These are phyloP conservation scores for Glyphotaelius pellucidus DNA, from an alignment of 2,888 invertebrate species.

Conservation along the genomic window DNA sequence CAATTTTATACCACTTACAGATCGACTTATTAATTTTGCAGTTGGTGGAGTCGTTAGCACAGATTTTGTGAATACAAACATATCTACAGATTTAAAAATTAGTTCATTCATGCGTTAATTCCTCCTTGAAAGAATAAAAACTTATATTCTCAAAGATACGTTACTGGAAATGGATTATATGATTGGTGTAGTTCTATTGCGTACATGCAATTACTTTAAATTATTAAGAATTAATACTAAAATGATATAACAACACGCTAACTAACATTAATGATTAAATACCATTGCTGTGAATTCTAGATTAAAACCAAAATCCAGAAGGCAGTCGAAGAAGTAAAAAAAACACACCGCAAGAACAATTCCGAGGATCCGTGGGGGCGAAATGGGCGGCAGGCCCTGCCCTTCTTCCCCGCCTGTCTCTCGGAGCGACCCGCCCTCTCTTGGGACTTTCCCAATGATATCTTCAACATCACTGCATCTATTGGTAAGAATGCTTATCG, in stretches of 20 bases:
- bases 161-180: no score
- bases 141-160: no score
- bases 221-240: background rate
- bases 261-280: background rate
- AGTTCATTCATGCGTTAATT: no score
- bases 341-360: conserved; percentile 75
- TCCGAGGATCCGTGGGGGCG: conserved; percentile 74
- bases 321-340: conserved; percentile 77
- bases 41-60: no score
- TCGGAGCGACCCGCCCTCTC: conserved; percentile 76
- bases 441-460: conserved; percentile 77
- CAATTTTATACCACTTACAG: no score
- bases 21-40: no score
- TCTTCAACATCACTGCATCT: conserved; percentile 71
- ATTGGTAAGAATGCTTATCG: conserved; percentile 69
- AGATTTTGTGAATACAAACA: no score
- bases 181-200: background rate
- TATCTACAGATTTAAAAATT: no score
- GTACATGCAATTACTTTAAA: background rate
- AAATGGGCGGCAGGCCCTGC: conserved; percentile 74
- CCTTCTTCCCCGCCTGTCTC: conserved; percentile 75
- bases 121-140: no score
- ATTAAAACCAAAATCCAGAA: conserved; percentile 76
- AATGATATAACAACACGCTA: no score
- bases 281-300: conserved; percentile 68